Percentiles rank a stretch among this genome's conserved stretches.
Conservation (phyloP, 1,140 invertebrate species). For the Drosophila kepulauana region DNA sequence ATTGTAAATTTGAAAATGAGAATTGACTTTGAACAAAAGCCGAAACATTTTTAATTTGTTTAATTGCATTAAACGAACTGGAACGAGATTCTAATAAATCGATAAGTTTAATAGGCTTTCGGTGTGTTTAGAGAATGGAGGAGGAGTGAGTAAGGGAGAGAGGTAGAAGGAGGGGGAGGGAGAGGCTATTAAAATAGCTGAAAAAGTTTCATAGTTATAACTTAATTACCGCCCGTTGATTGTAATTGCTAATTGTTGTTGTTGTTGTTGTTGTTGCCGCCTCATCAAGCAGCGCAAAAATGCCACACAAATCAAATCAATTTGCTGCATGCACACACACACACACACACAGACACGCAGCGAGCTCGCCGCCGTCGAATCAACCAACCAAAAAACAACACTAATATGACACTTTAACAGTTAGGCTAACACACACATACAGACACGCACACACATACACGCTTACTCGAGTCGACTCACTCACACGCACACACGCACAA, state of each 20-base stretch:
- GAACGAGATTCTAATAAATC: slow-evolving; percentile 6
- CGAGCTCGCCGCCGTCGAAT: slow-evolving; percentile 38
- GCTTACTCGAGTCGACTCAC: slow-evolving; percentile 38
- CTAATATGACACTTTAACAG: slow-evolving; percentile 84
- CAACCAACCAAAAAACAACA: slow-evolving; percentile 82
- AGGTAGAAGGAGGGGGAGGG: not conserved
- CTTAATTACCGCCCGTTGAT: slow-evolving; percentile 52
- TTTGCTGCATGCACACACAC: slow-evolving; percentile 60
- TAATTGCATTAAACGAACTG: slow-evolving; percentile 16
- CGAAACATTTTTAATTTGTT: not conserved
- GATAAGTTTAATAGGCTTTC: not conserved
- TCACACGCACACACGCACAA: slow-evolving; percentile 62
- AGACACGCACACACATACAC: slow-evolving; percentile 26
- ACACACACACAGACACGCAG: not conserved
- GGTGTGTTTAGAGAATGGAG: not conserved
- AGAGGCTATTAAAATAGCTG: slow-evolving; percentile 36
- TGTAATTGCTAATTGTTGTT: slow-evolving; percentile 45
- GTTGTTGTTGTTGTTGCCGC: slow-evolving; percentile 47
- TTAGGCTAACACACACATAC: slow-evolving; percentile 63
- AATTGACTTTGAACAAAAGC: not conserved
- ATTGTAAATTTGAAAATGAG: not conserved
- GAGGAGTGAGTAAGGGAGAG: too few species aligned
- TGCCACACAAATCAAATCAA: slow-evolving; percentile 78
- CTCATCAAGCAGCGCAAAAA: slow-evolving; percentile 62
- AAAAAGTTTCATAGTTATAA: slow-evolving; percentile 45